Conservation (phyloP, 2,113 vertebrate genomes). For the Bambusicola thoracicus region DNA sequence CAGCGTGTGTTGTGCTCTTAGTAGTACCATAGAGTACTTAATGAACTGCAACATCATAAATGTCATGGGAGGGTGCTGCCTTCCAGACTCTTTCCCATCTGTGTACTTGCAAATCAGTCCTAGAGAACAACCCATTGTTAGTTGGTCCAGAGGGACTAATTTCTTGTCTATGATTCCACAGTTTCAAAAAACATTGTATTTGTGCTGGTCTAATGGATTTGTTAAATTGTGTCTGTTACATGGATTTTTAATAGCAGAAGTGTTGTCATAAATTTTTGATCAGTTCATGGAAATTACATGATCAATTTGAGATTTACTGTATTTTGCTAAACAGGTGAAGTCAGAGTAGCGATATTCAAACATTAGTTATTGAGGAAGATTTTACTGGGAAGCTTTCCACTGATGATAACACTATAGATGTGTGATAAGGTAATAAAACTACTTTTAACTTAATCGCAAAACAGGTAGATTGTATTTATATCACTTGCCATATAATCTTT, state of each 20-base stretch:
- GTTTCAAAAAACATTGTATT: conserved; percentile 36
- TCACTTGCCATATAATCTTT: neutral
- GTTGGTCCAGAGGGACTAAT: conserved; percentile 25
- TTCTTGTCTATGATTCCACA: conserved; percentile 36
- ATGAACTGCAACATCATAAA: conserved; percentile 44
- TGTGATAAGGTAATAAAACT: neutral
- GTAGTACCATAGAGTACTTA: conserved; percentile 47
- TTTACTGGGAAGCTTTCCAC: conserved; percentile 27
- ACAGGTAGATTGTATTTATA: neutral
- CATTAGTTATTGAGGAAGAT: conserved; percentile 9
- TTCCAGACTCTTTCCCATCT: conserved; percentile 20
- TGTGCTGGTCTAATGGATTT: conserved; percentile 11
- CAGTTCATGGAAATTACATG: conserved; percentile 22
- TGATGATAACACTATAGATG: neutral
- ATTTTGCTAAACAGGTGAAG: conserved; percentile 44
- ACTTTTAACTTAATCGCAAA: neutral
- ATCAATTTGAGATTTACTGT: conserved; percentile 24
- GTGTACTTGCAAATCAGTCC: neutral
- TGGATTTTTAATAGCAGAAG: conserved; percentile 11
- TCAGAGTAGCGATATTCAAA: conserved; percentile 19
- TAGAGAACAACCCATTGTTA: neutral
- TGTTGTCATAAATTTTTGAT: conserved; percentile 31
- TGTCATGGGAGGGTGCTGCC: conserved; percentile 20
- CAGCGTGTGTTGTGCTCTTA: conserved; percentile 43
- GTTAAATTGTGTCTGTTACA: conserved; percentile 11